These are phyloP conservation scores for Centropus unirufus DNA, from an alignment of 2,113 vertebrate genomes.

Conservation along the genomic window DNA sequence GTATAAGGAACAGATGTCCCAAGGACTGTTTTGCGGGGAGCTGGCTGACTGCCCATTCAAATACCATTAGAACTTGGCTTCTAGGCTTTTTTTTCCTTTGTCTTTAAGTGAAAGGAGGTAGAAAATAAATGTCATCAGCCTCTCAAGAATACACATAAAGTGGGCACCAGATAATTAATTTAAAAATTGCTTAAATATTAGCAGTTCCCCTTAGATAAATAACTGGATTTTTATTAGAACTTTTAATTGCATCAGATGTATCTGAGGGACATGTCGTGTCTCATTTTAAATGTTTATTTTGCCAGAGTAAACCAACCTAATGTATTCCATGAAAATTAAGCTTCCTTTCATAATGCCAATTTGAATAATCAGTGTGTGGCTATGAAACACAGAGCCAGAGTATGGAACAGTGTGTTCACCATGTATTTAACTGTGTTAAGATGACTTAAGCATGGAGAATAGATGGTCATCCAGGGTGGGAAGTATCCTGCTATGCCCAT, in stretches of 20 bases:
- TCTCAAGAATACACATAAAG: constrained; percentile 25
- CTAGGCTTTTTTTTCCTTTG: neutral
- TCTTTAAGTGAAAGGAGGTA: constrained; percentile 22
- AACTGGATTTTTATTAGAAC: constrained; percentile 49
- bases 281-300: neutral
- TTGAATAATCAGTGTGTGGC: neutral
- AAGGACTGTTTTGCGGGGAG: neutral
- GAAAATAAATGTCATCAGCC: constrained; percentile 30
- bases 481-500: neutral
- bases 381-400: neutral
- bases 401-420: neutral
- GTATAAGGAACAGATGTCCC: constrained; percentile 59
- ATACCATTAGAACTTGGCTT: constrained; percentile 49
- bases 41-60: constrained; percentile 41
- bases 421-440: neutral
- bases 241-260: neutral
- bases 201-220: constrained; percentile 46
- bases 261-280: neutral
- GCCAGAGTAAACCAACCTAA: constrained; percentile 26
- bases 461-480: neutral
- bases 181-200: constrained; percentile 54
- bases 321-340: neutral
- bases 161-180: constrained; percentile 10
- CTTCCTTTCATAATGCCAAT: neutral
- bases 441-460: neutral